Percentiles rank a stretch among this genome's conserved stretches.
Conservation (phyloP, 2,888 invertebrate genomes). For the Serrognathus titanus region DNA sequence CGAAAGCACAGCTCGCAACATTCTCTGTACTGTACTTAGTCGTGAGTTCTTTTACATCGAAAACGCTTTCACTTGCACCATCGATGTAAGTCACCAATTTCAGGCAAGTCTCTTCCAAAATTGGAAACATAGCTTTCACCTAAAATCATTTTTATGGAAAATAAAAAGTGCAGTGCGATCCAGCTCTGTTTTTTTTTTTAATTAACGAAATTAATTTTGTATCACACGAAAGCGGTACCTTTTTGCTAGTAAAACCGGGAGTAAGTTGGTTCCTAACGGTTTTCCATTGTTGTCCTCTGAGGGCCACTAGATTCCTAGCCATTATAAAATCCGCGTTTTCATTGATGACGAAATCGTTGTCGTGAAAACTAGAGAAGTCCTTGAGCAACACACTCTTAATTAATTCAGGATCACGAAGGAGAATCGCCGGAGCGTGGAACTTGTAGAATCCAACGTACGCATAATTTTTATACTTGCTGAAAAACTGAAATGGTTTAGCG, state of each 20-base stretch:
- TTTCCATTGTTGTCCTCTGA: constrained; percentile 53
- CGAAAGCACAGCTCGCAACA: constrained; percentile 48
- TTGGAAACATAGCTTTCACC: constrained; percentile 51
- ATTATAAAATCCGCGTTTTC: constrained; percentile 50
- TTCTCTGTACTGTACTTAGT: constrained; percentile 47
- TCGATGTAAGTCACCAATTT: constrained; percentile 47
- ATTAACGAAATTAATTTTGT: not conserved
- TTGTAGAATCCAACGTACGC: constrained; percentile 43
- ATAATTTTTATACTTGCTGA: constrained; percentile 24
- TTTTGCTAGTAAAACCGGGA: constrained; percentile 51
- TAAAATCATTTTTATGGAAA: constrained; percentile 12
- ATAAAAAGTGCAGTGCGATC: too few relatives aligned
- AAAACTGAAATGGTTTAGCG: not conserved
- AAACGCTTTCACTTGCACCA: constrained; percentile 33
- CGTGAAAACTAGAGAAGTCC: constrained; percentile 42
- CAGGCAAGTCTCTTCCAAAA: constrained; percentile 48
- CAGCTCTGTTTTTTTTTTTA: not conserved
- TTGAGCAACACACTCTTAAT: constrained; percentile 39
- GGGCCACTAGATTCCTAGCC: constrained; percentile 49
- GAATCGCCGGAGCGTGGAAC: constrained; percentile 33
- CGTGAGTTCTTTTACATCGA: constrained; percentile 48
- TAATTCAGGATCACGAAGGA: constrained; percentile 42
- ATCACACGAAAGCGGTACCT: constrained; percentile 35
- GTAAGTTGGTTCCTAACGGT: constrained; percentile 50
- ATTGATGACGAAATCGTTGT: constrained; percentile 43